These are phyloP conservation scores for Serinus canaria DNA, from an alignment of 2,113 vertebrate genomes.

Conservation along the genomic window DNA sequence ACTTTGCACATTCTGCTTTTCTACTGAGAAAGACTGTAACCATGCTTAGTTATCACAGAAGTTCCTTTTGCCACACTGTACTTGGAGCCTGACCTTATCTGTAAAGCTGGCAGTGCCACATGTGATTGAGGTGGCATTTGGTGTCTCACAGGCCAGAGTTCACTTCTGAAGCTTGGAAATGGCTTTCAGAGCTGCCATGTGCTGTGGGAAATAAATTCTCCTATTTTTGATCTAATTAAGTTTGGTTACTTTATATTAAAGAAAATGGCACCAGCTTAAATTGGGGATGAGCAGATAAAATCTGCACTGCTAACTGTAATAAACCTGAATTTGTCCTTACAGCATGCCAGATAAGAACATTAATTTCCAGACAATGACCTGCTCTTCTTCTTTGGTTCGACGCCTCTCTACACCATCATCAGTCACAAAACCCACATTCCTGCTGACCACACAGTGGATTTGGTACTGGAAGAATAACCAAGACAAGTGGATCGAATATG, in stretches of 20 bases:
- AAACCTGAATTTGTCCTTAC: not conserved
- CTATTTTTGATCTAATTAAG: not conserved
- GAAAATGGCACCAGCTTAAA: not conserved
- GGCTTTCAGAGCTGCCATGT: not conserved
- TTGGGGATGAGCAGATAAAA: not conserved
- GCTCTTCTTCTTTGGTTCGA: constrained; percentile 40
- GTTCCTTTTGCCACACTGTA: not conserved
- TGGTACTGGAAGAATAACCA: constrained; percentile 84
- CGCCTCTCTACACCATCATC: constrained; percentile 84
- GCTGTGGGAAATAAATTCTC: not conserved
- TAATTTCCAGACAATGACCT: constrained; percentile 78
- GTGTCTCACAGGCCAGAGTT: not conserved
- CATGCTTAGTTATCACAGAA: not conserved
- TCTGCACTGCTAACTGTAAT: not conserved
- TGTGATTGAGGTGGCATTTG: not conserved
- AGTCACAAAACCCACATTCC: constrained; percentile 73
- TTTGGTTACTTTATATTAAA: not conserved
- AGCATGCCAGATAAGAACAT: constrained; percentile 35
- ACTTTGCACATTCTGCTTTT: not conserved
- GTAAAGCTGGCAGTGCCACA: not conserved
- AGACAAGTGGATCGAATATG: constrained; percentile 79
- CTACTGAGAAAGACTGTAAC: not conserved
- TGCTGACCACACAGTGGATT: constrained; percentile 85
- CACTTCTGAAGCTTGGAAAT: not conserved
- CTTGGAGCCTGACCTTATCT: not conserved